Conservation (phyloP, 2,797 vertebrate species). For the Melopsittacus undulatus region DNA sequence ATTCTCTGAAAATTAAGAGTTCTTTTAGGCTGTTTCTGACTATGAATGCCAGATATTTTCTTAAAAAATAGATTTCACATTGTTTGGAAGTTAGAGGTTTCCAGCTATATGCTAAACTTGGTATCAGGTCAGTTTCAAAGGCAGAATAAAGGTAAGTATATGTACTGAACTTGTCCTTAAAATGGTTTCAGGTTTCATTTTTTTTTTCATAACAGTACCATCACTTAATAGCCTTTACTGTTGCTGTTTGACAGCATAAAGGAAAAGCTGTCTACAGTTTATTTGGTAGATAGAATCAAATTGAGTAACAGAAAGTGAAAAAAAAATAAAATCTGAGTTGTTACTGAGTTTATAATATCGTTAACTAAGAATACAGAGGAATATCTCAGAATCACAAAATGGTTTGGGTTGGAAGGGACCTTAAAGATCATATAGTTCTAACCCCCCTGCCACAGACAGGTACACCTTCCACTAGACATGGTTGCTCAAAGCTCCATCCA, state of each 20-base stretch:
- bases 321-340: neutral
- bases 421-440: neutral
- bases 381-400: neutral
- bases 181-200: neutral
- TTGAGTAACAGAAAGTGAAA: neutral
- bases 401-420: neutral
- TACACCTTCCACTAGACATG: neutral
- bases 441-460: neutral
- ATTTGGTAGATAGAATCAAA: neutral
- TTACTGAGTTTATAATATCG: neutral
- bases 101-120: neutral
- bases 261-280: neutral
- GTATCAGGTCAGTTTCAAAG: neutral
- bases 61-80: neutral
- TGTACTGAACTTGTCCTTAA: neutral
- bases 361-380: neutral
- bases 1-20: neutral
- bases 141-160: neutral
- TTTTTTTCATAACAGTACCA: neutral
- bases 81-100: neutral
- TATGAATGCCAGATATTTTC: neutral
- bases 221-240: neutral
- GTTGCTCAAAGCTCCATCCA: neutral
- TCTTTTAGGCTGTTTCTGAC: neutral
- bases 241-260: neutral